Percentiles rank a stretch among this genome's conserved stretches.
Evolutionary conservation across 2,797 vertebrate genomes (phyloP).

Genomic region (Phaenicophaeus curvirostris): DNA sequence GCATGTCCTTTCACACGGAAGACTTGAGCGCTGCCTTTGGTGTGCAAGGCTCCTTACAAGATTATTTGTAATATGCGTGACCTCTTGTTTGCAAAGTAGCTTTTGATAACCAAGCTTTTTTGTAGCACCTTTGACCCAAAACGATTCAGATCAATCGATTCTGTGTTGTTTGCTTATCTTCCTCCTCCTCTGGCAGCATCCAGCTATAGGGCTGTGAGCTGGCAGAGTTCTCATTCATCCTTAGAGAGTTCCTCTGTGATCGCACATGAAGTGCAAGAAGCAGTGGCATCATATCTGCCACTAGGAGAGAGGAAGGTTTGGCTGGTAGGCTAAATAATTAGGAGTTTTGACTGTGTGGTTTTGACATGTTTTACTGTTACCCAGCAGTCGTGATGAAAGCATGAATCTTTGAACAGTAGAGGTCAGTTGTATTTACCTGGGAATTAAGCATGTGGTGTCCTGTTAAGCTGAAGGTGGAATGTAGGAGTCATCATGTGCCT

Average conservation of each 20-base stretch:
- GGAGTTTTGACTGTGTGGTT: neutral
- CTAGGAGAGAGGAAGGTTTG: neutral
- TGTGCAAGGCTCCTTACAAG: neutral
- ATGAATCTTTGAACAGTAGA: neutral
- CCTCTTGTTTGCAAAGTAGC: neutral
- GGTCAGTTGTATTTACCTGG: neutral
- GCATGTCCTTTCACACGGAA: neutral
- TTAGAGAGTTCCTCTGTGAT: neutral
- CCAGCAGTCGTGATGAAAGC: neutral
- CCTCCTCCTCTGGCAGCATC: neutral
- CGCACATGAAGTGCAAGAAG: neutral
- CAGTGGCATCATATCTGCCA: rapidly evolving
- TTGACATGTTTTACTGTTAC: neutral
- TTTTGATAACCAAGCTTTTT: neutral
- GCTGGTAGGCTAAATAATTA: neutral
- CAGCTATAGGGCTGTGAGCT: neutral
- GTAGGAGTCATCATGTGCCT: neutral
- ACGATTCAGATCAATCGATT: neutral
- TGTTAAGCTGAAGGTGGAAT: constrained; percentile 1
- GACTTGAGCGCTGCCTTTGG: neutral
- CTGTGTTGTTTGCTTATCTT: neutral
- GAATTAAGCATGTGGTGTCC: neutral
- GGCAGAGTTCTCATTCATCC: neutral
- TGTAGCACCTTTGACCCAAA: neutral
- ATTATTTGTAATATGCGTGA: neutral